These are phyloP conservation scores for Lordiphosa mommai DNA, from an alignment of 1,140 invertebrate genomes.

Conservation along the genomic window DNA sequence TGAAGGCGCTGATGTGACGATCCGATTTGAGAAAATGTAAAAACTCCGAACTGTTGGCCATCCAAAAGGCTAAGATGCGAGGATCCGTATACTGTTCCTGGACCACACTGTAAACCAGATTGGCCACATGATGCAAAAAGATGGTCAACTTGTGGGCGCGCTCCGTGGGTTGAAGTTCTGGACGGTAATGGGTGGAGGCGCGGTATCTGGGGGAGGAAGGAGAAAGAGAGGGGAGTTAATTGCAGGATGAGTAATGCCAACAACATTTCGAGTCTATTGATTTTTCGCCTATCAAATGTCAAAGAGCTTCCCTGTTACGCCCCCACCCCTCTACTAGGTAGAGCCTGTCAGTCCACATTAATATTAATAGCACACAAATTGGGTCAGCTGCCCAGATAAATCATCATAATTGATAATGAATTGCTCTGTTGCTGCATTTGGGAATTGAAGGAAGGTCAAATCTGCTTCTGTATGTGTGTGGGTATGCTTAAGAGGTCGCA, in stretches of 20 bases:
- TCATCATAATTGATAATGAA: slow-evolving; percentile 77
- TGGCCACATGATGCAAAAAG: slow-evolving; percentile 93
- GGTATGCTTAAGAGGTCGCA: neutral
- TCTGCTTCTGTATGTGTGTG: neutral
- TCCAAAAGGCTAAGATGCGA: slow-evolving; percentile 94
- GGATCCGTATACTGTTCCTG: slow-evolving; percentile 91
- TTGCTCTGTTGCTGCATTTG: slow-evolving; percentile 40
- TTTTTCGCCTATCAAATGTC: neutral
- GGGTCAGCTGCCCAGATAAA: slow-evolving; percentile 73
- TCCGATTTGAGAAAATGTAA: slow-evolving; percentile 98
- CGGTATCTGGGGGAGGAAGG: slow-evolving; percentile 84
- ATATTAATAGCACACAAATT: slow-evolving; percentile 74
- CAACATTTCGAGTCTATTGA: slow-evolving; percentile 4
- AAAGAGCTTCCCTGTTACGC: slow-evolving; percentile 9
- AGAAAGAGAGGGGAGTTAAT: neutral
- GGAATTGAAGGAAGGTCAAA: slow-evolving; percentile 5
- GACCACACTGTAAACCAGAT: slow-evolving; percentile 91
- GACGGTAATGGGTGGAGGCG: slow-evolving; percentile 95
- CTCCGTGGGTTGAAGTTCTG: slow-evolving; percentile 94
- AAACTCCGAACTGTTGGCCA: slow-evolving; percentile 97
- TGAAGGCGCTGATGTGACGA: slow-evolving; percentile 94
- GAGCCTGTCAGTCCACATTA: slow-evolving; percentile 39
- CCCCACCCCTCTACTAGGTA: slow-evolving; percentile 4
- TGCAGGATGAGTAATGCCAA: neutral
- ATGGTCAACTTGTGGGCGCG: slow-evolving; percentile 93